Conservation (phyloP, 2,113 vertebrate genomes). For the Engraulis encrasicolus region DNA sequence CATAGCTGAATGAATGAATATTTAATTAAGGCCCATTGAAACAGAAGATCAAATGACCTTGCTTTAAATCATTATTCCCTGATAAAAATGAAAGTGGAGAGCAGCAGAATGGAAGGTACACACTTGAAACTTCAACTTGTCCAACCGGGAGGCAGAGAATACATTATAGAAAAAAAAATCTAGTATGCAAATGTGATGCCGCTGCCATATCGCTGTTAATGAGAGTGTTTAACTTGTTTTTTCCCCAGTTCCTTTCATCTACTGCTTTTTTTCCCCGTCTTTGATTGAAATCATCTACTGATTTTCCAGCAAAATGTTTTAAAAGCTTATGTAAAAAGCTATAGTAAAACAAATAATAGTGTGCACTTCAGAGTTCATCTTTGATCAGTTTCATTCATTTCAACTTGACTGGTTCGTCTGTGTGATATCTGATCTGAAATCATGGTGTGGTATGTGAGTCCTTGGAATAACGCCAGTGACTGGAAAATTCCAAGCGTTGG, state of each 20-base stretch:
- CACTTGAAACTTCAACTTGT: conserved; percentile 70
- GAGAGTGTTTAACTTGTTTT: conserved; percentile 65
- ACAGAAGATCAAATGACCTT: conserved; percentile 81
- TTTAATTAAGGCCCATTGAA: conserved; percentile 81
- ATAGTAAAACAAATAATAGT: not conserved
- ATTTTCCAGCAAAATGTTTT: not conserved
- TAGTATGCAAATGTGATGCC: conserved; percentile 57
- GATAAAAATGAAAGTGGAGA: conserved; percentile 73
- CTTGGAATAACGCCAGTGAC: no score
- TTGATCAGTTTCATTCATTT: no score
- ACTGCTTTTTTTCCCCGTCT: conserved; percentile 40
- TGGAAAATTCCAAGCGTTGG: no score
- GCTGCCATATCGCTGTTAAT: conserved; percentile 57
- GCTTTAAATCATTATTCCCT: conserved; percentile 79
- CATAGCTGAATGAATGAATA: conserved; percentile 79
- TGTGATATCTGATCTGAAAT: no score
- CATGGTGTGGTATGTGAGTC: no score
- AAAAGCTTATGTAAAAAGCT: not conserved
- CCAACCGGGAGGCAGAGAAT: conserved; percentile 60
- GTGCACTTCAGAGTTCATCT: not conserved
- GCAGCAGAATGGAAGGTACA: conserved; percentile 64
- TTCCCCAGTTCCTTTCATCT: conserved; percentile 62
- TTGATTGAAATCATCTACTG: conserved; percentile 31
- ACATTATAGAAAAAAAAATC: conserved; percentile 67
- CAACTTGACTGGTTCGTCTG: no score